A percentile compares a stretch with the other conserved stretches of the same genome.
Conservation (phyloP, 2,113 vertebrate genomes). For the Camelus dromedarius region DNA sequence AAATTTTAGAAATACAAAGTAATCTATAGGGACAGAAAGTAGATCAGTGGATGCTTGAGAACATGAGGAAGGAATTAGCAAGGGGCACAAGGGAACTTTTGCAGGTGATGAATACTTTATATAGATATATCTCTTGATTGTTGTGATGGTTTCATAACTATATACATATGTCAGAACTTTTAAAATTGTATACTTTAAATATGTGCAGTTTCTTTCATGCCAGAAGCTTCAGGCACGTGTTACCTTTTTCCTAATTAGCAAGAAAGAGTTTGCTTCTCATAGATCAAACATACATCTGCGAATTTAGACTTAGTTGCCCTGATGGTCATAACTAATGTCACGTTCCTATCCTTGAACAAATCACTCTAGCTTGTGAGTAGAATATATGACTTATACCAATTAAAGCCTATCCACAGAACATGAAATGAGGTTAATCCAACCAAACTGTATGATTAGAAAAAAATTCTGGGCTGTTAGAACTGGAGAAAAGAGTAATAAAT, state of each 20-base stretch:
- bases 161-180: not conserved
- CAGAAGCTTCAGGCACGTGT: not conserved
- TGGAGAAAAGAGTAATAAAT: not conserved
- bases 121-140: not conserved
- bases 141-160: not conserved
- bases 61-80: not conserved
- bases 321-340: not conserved
- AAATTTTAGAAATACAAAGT: not conserved
- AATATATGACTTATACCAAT: not conserved
- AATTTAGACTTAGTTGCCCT: not conserved
- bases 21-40: not conserved
- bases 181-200: not conserved
- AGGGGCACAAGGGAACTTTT: not conserved
- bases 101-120: not conserved
- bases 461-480: not conserved
- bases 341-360: not conserved
- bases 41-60: not conserved
- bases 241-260: not conserved
- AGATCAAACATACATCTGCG: not conserved
- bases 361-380: constrained; percentile 5
- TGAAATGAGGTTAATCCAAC: constrained; percentile 13
- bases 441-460: not conserved
- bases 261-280: not conserved
- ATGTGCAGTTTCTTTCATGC: not conserved
- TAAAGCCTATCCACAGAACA: not conserved